A percentile compares a stretch with the other conserved stretches of the same genome.
Conservation (phyloP, 2,113 vertebrate species). For the Labrus mixtus region DNA sequence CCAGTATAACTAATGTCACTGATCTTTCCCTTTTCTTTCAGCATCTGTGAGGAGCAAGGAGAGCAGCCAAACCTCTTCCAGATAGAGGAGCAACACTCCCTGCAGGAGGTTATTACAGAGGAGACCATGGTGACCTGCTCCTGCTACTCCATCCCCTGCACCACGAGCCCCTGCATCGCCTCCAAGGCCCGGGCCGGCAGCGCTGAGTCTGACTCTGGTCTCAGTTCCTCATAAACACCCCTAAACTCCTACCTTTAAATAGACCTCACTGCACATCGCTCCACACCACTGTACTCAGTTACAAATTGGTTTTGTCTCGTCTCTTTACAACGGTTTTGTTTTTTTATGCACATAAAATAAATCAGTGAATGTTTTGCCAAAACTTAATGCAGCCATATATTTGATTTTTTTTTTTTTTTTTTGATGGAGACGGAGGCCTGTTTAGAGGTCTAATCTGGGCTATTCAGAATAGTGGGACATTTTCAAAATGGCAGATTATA, state of each 20-base stretch:
- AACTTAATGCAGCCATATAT: neutral
- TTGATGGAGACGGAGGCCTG: too few relatives aligned
- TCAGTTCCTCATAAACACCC: constrained; percentile 76
- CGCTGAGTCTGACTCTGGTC: constrained; percentile 76
- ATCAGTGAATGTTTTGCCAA: constrained; percentile 22
- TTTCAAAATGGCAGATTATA: neutral
- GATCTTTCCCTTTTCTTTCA: constrained; percentile 54
- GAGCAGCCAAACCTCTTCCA: constrained; percentile 95
- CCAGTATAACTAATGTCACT: neutral
- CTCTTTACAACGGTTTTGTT: constrained; percentile 1
- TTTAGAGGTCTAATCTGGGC: neutral
- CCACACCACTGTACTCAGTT: neutral
- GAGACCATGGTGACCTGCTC: constrained; percentile 89
- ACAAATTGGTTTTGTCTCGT: neutral
- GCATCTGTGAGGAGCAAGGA: constrained; percentile 91
- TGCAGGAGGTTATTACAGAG: constrained; percentile 90
- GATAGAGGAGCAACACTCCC: constrained; percentile 91
- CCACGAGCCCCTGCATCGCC: constrained; percentile 53
- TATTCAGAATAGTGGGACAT: neutral
- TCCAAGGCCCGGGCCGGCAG: constrained; percentile 45
- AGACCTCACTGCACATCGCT: neutral
- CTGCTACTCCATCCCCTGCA: constrained; percentile 85
- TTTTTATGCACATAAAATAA: constrained; percentile 10
- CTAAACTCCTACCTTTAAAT: neutral
- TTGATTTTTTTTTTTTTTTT: neutral